Base-by-base conservation (phyloP, 2,113 vertebrate species). In the Oplegnathus fasciatus region DNA sequence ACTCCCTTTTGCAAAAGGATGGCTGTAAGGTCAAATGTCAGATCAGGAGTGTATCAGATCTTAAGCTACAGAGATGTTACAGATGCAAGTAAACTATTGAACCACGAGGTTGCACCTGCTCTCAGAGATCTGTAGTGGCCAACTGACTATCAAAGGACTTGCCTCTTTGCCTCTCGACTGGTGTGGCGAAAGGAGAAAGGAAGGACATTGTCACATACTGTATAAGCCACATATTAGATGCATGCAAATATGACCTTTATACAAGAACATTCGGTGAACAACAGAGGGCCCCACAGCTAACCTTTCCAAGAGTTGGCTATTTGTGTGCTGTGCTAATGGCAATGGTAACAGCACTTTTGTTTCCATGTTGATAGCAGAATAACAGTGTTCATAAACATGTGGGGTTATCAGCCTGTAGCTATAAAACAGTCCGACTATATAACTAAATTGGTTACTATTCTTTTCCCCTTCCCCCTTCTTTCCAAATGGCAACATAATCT, bases 401-500 rank as follows among this genome's bases (percentile, higher is more conserved):
- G 46, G 72, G 44, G 15, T 82, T 46, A 32, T 76, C 75, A 68
- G 34, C 46, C 67, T 78, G 40, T 69, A 70, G 48, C 48, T 83
- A 28, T 37, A 68, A 69, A 76, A 40, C 24, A 66, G 69, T 62
- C 48, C 17, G 34, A 66, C 55, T 66, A 79, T 86, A 48, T 86
- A 95, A 96, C 93, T 89, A 93, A 96, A 96, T 96, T 95, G 94
- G 96, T 97, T 96, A 96, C 96, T 97, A 96, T 97, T 97, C 93
- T 97, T 96, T 96, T 95, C 86, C 95, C 84, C 20, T 70, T 96
- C 95, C 84, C 93, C 60, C 91, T 86, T 95, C 95, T 96, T 93
- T 93, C 94, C 96, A 96, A 97, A 98, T 97, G 97, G 97, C 96
- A 97, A 96, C 97, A 97, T 96, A 96, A 96, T 96, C 96, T 97